phyloP scores from a whole-genome alignment of 2,888 invertebrate genomes.

The Mesorhabditis spiculigera region DNA sequence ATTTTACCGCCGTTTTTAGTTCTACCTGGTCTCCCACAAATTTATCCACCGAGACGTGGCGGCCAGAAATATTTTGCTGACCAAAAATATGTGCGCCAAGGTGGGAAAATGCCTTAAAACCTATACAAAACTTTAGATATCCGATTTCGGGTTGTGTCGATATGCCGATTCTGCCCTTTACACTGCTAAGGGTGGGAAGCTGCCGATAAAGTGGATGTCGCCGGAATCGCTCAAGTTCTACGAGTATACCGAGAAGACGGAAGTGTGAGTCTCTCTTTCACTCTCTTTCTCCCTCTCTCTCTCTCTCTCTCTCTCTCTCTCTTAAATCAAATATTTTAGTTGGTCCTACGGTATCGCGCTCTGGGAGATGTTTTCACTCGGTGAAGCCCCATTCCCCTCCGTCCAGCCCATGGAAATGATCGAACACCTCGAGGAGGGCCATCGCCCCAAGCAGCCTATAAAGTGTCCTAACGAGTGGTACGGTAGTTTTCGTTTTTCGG shows the following conservation, averaged over 20 bases:
- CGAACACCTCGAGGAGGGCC: slow-evolving; percentile 31
- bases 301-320: not conserved
- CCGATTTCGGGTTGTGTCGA: slow-evolving; percentile 48
- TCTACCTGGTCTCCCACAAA: slow-evolving; percentile 38
- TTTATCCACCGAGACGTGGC: slow-evolving; percentile 48
- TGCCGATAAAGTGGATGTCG: slow-evolving; percentile 52
- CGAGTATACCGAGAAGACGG: slow-evolving; percentile 41
- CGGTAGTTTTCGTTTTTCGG: not conserved
- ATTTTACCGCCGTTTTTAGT: slow-evolving; percentile 17
- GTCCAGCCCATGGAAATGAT: slow-evolving; percentile 45
- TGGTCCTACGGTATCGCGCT: slow-evolving; percentile 46
- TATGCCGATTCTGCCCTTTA: slow-evolving; percentile 43
- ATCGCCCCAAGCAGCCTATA: slow-evolving; percentile 30
- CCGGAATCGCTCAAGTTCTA: slow-evolving; percentile 42
- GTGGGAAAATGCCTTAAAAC: slow-evolving; percentile 12
- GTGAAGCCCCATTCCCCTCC: slow-evolving; percentile 38
- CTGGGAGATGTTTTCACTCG: slow-evolving; percentile 45
- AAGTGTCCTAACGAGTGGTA: slow-evolving; percentile 46
- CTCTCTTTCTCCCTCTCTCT: too few relatives aligned
- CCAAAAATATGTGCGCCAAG: slow-evolving; percentile 41
- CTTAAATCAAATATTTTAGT: slow-evolving; percentile 14
- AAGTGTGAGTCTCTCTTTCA: slow-evolving; percentile 35
- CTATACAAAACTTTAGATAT: slow-evolving; percentile 24
- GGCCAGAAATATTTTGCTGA: slow-evolving; percentile 42
- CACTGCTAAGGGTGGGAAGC: slow-evolving; percentile 43